These are phyloP conservation scores for Chlorospingus semifuscus DNA, from an alignment of 2,797 vertebrate species.

Conservation along the genomic window DNA sequence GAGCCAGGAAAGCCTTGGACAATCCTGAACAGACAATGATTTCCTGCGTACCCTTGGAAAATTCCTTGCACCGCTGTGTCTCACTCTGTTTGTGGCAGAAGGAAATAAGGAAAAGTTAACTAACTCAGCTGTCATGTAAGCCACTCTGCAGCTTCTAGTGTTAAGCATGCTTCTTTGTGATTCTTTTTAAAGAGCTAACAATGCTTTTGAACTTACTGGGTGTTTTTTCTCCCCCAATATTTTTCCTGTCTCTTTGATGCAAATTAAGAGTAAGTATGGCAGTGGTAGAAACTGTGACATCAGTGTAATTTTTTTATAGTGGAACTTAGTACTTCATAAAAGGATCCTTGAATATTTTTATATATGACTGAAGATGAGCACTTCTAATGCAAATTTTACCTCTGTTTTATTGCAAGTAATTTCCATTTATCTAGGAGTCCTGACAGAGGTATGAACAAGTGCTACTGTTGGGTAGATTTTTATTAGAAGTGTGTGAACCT, in stretches of 20 bases:
- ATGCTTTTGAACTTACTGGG: not conserved
- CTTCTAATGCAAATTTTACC: not conserved
- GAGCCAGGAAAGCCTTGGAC: not conserved
- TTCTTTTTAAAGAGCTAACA: not conserved
- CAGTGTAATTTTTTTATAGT: not conserved
- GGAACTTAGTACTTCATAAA: not conserved
- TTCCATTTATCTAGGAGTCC: not conserved
- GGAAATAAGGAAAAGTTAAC: not conserved
- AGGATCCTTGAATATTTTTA: not conserved
- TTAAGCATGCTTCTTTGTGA: not conserved
- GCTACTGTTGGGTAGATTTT: not conserved
- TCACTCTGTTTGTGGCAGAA: not conserved
- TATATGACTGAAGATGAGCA: not conserved
- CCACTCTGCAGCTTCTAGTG: not conserved
- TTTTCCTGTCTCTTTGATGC: not conserved
- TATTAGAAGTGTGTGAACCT: not conserved
- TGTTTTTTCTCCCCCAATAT: not conserved
- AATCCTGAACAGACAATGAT: not conserved
- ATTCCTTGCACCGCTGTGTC: not conserved
- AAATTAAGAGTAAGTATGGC: not conserved
- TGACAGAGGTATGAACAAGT: not conserved
- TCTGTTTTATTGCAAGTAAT: not conserved
- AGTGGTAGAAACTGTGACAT: not conserved
- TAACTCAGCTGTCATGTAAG: not conserved
- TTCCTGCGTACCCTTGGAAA: rapidly evolving